These are phyloP conservation scores for Struthio camelus DNA, from an alignment of 2,113 vertebrate species.

Conservation along the genomic window DNA sequence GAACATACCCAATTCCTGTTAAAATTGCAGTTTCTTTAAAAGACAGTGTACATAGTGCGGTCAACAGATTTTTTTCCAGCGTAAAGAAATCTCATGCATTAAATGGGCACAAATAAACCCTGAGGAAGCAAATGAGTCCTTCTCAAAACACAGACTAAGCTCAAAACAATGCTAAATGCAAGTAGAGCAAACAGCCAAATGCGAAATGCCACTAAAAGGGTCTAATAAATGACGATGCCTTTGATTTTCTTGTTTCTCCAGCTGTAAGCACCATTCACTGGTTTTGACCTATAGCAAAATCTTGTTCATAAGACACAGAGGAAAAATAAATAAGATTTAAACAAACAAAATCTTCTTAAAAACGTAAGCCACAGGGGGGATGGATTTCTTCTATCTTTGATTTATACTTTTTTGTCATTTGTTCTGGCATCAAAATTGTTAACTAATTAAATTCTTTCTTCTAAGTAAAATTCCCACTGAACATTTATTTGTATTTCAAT, in stretches of 20 bases:
- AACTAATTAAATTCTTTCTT: constrained; percentile 14
- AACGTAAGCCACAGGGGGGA: background rate
- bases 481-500: constrained; percentile 11
- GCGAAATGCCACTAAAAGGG: background rate
- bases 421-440: background rate
- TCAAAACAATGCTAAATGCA: background rate
- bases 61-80: background rate
- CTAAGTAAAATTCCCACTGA: background rate
- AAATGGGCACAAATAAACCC: background rate
- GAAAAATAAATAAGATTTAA: constrained; percentile 28
- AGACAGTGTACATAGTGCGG: background rate
- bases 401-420: constrained; percentile 23
- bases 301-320: background rate
- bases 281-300: constrained; percentile 5
- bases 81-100: background rate
- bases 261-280: constrained; percentile 4
- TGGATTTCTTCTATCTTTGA: background rate
- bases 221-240: background rate
- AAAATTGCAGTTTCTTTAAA: background rate
- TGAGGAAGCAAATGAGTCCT: background rate
- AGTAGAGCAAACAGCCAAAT: background rate
- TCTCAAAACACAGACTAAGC: background rate
- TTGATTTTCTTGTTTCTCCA: constrained; percentile 32
- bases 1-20: background rate
- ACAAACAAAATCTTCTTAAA: constrained; percentile 36